phyloP scores from a whole-genome alignment of 2,888 invertebrate genomes.

The Cordilura impudica region DNA sequence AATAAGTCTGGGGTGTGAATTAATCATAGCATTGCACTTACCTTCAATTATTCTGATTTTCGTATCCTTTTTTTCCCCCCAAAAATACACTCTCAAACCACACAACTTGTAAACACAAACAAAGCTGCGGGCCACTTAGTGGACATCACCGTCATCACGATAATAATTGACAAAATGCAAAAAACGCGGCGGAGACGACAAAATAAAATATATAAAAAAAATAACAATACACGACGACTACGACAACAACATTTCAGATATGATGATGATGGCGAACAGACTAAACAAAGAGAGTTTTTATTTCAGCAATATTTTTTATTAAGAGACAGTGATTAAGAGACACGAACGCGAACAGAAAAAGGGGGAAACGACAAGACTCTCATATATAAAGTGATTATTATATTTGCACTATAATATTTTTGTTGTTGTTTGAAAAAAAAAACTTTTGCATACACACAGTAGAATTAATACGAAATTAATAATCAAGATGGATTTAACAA shows the following conservation, averaged over 20 bases:
- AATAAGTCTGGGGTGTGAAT: no score
- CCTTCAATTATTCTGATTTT: no score
- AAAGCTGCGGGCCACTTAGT: neutral
- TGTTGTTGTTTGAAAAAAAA: neutral
- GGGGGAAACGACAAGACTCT: slow-evolving; percentile 1
- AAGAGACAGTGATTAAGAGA: neutral
- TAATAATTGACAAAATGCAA: slow-evolving; percentile 50
- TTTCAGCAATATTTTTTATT: no score
- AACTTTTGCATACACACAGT: neutral
- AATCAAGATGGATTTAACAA: neutral
- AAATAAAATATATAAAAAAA: slow-evolving; percentile 31
- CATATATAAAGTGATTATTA: slow-evolving; percentile 8
- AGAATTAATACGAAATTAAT: neutral
- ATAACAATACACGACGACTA: slow-evolving; percentile 41
- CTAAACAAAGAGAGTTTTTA: no score
- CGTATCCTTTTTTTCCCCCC: neutral
- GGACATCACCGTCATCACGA: slow-evolving; percentile 27
- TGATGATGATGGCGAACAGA: slow-evolving; percentile 41
- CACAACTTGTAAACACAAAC: neutral
- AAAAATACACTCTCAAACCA: neutral
- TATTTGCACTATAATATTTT: slow-evolving; percentile 33
- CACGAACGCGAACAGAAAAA: neutral
- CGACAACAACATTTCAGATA: slow-evolving; percentile 53
- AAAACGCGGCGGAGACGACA: slow-evolving; percentile 33
- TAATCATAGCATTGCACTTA: no score